phyloP scores from a whole-genome alignment of 2,797 vertebrate species.

The Anabacerthia variegaticeps region DNA sequence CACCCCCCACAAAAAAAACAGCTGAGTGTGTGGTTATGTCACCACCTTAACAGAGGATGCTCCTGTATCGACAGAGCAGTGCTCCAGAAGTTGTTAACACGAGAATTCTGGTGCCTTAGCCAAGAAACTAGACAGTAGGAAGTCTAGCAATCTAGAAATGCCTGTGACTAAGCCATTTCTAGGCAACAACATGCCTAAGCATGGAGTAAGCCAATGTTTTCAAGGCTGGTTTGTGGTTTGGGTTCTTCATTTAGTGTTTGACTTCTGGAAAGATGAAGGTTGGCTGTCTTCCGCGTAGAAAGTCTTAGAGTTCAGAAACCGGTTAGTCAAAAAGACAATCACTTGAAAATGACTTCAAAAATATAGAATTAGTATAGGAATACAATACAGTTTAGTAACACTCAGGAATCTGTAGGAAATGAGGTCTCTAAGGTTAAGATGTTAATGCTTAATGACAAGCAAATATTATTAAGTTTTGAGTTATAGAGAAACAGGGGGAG shows the following conservation, averaged over 20 bases:
- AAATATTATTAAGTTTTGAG: slow-evolving; percentile 41
- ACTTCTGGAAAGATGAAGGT: background rate
- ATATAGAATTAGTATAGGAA: background rate
- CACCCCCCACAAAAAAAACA: background rate
- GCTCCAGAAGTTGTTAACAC: background rate
- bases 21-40: background rate
- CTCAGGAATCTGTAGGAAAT: background rate
- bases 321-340: background rate
- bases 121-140: slow-evolving; percentile 11
- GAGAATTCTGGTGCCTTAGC: background rate
- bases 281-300: background rate
- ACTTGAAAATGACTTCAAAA: background rate
- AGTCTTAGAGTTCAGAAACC: background rate
- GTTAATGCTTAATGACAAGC: slow-evolving; percentile 51
- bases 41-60: background rate
- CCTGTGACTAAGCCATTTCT: background rate
- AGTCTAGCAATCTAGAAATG: background rate
- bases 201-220: background rate
- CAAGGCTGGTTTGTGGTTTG: background rate
- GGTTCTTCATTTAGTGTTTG: background rate
- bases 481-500: background rate
- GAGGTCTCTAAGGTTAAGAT: background rate
- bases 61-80: background rate
- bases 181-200: background rate
- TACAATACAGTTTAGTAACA: background rate